Base-by-base conservation (phyloP, 2,797 vertebrate species). In the Agapornis canus region DNA sequence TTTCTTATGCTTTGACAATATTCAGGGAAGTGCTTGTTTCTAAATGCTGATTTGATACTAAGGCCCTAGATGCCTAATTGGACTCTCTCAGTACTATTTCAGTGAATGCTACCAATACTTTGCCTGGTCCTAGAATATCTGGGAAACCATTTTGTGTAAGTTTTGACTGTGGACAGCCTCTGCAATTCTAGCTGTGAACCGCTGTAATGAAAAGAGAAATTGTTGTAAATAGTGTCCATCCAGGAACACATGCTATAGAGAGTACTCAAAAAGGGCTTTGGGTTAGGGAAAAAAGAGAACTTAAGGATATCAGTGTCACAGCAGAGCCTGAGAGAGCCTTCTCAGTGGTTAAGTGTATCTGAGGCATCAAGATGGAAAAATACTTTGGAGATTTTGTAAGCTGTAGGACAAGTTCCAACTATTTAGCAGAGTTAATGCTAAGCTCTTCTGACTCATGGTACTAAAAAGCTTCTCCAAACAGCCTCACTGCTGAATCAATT, bases 381-480 rank as follows among this genome's bases (percentile, higher is more conserved):
- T 96, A 80, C 88, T 94, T 96, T 31, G 43, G 87, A 56, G 92
- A 73, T 95, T 95, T 91, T 84, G 93, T 97, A 92, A 96, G 93
- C 89, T 77, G 65, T 54, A 89, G 82, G 86, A 95, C 83, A 83
- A 92, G 56, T 80, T 94, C 51, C 92, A 95, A 45, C 78, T 90
- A 86, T 94, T 94, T 83, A 86, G 77, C 6, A n/a, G 35, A 92
- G 93, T 95, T 96, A 91, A 94, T 84, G 86, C 75, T 94, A 89
- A 94, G 64, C 71, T 94, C 54, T 77, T 95, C 76, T 97, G 96
- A 96, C 85, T 96, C 95, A 96, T 42, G 49, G 83, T 61, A 80
- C 81, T 93, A 82, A 95, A 87, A 93, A 93, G 60, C 78, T 86
- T 64, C 78, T 92, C 70, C 65, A 64, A 42, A 47, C 52, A 88